These are phyloP conservation scores for Panulirus ornatus DNA, from an alignment of 1,140 invertebrate genomes.

Conservation along the genomic window DNA sequence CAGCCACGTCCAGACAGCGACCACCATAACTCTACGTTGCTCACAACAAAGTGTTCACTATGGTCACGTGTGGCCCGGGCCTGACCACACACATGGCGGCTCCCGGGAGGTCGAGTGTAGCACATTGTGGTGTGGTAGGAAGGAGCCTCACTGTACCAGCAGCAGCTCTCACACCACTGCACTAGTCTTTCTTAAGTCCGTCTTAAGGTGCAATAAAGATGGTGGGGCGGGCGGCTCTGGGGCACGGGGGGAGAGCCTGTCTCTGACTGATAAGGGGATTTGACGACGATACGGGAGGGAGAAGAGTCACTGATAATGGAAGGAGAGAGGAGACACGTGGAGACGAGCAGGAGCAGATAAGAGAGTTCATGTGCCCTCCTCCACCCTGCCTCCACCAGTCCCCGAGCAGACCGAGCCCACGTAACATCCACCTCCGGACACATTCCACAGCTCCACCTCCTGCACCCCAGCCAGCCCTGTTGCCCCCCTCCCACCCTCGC, in stretches of 20 bases:
- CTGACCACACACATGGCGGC: too few relatives aligned
- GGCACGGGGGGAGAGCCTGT: background rate
- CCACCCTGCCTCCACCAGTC: background rate
- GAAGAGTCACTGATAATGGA: background rate
- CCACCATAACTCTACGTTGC: too few relatives aligned
- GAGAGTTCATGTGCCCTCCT: too few relatives aligned
- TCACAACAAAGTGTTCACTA: too few relatives aligned
- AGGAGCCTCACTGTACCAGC: too few relatives aligned
- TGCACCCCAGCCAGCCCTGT: too few relatives aligned
- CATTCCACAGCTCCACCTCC: background rate
- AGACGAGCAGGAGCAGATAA: background rate
- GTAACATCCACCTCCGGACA: background rate
- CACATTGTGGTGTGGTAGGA: too few relatives aligned
- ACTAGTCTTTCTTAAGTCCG: background rate
- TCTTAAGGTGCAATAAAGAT: background rate
- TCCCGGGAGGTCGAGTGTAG: too few relatives aligned
- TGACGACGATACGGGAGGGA: background rate
- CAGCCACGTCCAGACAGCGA: too few relatives aligned
- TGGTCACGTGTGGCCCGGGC: too few relatives aligned
- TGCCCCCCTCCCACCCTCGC: too few relatives aligned
- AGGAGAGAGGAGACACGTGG: background rate
- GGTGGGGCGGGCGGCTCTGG: background rate
- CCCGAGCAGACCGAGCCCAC: background rate
- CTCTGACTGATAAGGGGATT: background rate
- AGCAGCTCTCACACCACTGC: too few relatives aligned